Conservation (phyloP, 1,140 invertebrate species). For the Zaprionus nigranus region DNA sequence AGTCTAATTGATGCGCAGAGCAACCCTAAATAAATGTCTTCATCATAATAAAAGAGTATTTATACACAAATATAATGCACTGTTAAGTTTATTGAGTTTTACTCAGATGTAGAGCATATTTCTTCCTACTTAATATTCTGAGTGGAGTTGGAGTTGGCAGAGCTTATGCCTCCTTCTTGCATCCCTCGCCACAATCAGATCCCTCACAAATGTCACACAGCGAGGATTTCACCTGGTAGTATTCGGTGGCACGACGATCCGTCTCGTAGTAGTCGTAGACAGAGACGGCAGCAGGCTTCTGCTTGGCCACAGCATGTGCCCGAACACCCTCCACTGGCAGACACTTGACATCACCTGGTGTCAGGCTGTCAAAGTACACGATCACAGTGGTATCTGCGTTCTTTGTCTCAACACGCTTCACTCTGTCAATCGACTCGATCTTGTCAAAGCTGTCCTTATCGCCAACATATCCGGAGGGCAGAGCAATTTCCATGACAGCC, state of each 20-base stretch:
- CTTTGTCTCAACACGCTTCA: constrained; percentile 90
- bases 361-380: constrained; percentile 94
- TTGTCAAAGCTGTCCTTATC: constrained; percentile 62
- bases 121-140: neutral
- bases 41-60: neutral
- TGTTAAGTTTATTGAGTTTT: constrained; percentile 20
- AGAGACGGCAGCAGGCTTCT: constrained; percentile 93
- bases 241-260: constrained; percentile 89
- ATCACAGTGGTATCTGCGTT: constrained; percentile 91
- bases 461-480: constrained; percentile 92
- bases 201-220: constrained; percentile 92
- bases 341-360: constrained; percentile 88
- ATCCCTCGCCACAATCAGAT: constrained; percentile 87
- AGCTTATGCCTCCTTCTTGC: constrained; percentile 51
- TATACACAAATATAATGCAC: neutral
- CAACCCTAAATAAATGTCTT: neutral
- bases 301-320: constrained; percentile 93
- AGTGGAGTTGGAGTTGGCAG: neutral
- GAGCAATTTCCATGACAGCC: constrained; percentile 94
- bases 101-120: neutral
- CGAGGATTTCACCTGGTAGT: constrained; percentile 89
- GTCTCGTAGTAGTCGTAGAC: constrained; percentile 97
- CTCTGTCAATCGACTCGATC: constrained; percentile 62
- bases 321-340: constrained; percentile 93
- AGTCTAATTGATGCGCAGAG: constrained; percentile 13